Evolutionary conservation across 1,140 invertebrate species (phyloP).

Genomic region (Leptopilina clavipes): DNA sequence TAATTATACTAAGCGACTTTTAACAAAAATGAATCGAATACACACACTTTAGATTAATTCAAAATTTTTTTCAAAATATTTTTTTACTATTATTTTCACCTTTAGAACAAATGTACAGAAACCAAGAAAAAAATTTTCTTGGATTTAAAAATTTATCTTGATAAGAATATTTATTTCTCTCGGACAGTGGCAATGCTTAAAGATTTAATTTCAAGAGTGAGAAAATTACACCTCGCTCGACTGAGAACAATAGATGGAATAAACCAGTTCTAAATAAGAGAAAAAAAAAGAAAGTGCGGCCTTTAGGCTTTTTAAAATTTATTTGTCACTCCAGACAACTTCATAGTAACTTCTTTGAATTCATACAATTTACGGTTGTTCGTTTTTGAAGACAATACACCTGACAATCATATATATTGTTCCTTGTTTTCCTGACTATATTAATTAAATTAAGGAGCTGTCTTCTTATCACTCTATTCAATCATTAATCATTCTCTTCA

Average conservation of each 20-base stretch:
- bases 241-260: conserved; percentile 22
- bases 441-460: neutral
- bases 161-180: neutral
- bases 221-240: neutral
- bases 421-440: conserved; percentile 3
- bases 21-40: too few species aligned
- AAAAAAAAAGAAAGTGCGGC: neutral
- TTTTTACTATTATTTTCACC: too few species aligned
- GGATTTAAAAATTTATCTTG: too few species aligned
- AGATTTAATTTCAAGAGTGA: conserved; percentile 5
- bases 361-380: neutral
- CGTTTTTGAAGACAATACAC: neutral
- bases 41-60: too few species aligned
- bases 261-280: neutral
- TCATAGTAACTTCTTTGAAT: neutral
- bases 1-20: too few species aligned
- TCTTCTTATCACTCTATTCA: neutral
- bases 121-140: too few species aligned
- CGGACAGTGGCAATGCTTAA: neutral
- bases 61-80: too few species aligned
- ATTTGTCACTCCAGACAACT: conserved; percentile 13
- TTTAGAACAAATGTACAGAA: too few species aligned
- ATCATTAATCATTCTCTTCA: conserved; percentile 11
- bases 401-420: neutral
- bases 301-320: neutral